Evolutionary conservation across 2,797 vertebrate genomes (phyloP), one percentile per base, ranked within the genome.

Genomic region (Nyctibius grandis): DNA sequence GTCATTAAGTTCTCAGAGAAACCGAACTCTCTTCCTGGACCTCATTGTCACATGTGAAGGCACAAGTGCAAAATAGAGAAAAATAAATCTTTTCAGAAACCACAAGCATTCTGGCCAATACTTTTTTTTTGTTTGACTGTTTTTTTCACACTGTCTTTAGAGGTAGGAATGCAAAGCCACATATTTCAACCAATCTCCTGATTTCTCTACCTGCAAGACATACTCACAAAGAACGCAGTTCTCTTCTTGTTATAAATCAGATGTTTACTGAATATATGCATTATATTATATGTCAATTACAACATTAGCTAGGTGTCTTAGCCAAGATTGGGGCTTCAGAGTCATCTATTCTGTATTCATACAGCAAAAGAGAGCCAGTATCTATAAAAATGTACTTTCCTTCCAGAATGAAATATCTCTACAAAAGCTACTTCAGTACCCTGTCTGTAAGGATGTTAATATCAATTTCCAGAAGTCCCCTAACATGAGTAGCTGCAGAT

Each of bases 391-490:
- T 23, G 15, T 14, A 38, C 50, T 86, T 94, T 90, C 8, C 16
- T 93, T 94, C 48, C 45, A 75, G 44, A 89, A 86, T 44, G 15
- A 86, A 90, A 67, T 59, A 18, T 17, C 33, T 72, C 76, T 76
- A 36, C 45, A 75, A 64, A 75, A 92, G 33, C 36, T 74, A 21
- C 48, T 65, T 59, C 73, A 54, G 31, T 57, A 70, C 14, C 59
- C 29, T 69, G 9, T 15, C n/a, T 33, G 28, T 42, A 44, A 82
- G n/a, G n/a, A 21, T 47, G 25, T n/a, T 73, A 69, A 19, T 36
- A 69, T 33, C 8, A 19, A 1, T 74, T 78, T 93, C 36, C 45
- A 56, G 15, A 76, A 76, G 28, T 48, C 6, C 3, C 10, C 56
- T 47, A 67, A 73, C 16, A 45, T 5, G 15, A 34, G 34, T 20